phyloP scores from a whole-genome alignment of 2,797 vertebrate species.

The Perodicticus potto region DNA sequence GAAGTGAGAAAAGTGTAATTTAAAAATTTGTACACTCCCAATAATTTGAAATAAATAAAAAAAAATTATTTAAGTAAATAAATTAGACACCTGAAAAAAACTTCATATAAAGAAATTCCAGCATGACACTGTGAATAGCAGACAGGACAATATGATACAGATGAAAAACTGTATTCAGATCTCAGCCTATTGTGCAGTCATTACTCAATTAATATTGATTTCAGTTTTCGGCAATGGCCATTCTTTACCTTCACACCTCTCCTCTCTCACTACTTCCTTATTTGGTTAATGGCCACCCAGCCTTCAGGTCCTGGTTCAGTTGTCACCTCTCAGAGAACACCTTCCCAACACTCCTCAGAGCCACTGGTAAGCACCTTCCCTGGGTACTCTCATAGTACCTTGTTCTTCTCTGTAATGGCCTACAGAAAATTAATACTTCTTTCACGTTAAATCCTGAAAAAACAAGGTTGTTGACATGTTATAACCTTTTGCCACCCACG shows the following conservation, averaged over 20 bases:
- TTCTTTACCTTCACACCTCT: background rate
- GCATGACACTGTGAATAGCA: background rate
- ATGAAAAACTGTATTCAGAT: background rate
- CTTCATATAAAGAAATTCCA: background rate
- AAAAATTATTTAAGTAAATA: background rate
- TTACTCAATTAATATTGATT: background rate
- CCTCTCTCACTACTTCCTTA: background rate
- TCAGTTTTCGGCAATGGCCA: background rate
- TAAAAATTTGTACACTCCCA: too few species aligned
- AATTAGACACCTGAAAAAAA: background rate
- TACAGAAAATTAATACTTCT: background rate
- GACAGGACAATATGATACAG: background rate
- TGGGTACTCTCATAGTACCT: too few species aligned
- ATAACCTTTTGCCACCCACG: background rate
- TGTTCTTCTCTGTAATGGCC: background rate
- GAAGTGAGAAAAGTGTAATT: too few species aligned
- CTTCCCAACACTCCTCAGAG: background rate
- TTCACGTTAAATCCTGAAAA: background rate
- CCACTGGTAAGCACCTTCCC: background rate
- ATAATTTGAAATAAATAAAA: too few species aligned
- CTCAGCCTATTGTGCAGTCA: background rate
- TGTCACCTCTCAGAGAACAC: background rate
- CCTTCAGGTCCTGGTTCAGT: background rate
- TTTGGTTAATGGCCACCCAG: background rate
- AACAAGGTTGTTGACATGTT: background rate